Base-by-base conservation (phyloP, 2,797 vertebrate species). In the Pseudochromis fuscus region DNA sequence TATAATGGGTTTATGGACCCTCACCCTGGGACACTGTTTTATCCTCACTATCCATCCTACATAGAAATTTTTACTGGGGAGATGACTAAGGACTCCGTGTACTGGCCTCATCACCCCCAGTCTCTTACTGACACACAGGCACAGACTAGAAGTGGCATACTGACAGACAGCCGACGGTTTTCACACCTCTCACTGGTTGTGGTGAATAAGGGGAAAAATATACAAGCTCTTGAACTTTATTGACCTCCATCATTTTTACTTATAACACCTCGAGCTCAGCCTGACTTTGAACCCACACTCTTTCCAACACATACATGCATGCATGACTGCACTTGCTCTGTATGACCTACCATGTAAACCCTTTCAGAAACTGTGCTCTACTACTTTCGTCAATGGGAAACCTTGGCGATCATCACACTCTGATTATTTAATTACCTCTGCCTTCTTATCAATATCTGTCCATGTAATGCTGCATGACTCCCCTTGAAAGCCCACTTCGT, bases 241-340 rank as follows among this genome's bases (percentile, higher is more conserved):
- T 63, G 62, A 62, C 73, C 67, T 75, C 51, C 48, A 60, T 81
- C 31, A n/a, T n/a, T 62, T 76, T 61, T 40, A 75, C 70, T 52
- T 49, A 11, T 61, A 56, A 77, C 72, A 75, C 60, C 67, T 35
- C 24, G 7, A 65, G 27, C 48, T 28, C 18, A 42, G 42, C 67
- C 45, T 25, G 65, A 23, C 27, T 30, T 25, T 68, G 66, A 61
- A 65, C 46, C 24, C 48, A 42, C 8, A 15, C 25, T 5, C 53
- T 8, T 16, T 12, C 35, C n/a, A n/a, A n/a, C n/a, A n/a, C n/a
- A n/a, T n/a, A 19, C 51, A 21, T 25, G 28, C 42, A 63, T 38
- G 5, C n/a, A 68, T 2, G 18, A 8, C 16, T 49, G 25, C 19
- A 24, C 44, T 38, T 24, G 5, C 25, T 27, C 16, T 15, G 35